These are phyloP conservation scores for Nycticorax nycticorax DNA, from an alignment of 2,113 vertebrate genomes.

Conservation along the genomic window DNA sequence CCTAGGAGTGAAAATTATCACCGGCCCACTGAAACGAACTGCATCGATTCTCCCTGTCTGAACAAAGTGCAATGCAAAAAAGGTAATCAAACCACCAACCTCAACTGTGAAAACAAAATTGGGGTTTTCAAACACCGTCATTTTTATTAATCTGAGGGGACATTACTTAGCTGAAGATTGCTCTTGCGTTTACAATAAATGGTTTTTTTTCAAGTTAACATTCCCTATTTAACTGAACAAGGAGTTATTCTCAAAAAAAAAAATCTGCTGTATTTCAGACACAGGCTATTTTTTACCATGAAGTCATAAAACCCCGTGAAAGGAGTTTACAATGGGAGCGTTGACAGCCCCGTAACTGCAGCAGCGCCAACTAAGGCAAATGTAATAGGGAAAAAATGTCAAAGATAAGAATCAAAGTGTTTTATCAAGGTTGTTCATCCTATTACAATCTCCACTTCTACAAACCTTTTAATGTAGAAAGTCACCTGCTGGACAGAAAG, in stretches of 20 bases:
- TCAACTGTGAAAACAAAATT: conserved; percentile 43
- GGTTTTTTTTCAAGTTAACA: conserved; percentile 1
- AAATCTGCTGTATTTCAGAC: background rate
- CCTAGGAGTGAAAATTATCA: background rate
- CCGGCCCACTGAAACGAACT: background rate
- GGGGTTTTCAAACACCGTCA: conserved; percentile 45
- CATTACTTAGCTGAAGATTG: conserved; percentile 22
- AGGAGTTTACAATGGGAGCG: conserved; percentile 22
- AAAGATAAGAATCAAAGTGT: conserved; percentile 55
- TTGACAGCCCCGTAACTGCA: background rate
- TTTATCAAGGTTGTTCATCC: conserved; percentile 64
- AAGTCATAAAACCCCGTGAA: conserved; percentile 5
- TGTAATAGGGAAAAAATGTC: conserved; percentile 6
- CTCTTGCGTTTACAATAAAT: conserved; percentile 27
- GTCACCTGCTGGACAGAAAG: conserved; percentile 53
- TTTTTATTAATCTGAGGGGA: conserved; percentile 47
- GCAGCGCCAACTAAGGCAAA: background rate
- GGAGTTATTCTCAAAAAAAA: background rate
- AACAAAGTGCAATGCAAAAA: conserved; percentile 32
- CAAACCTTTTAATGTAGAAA: conserved; percentile 48
- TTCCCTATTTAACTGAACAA: background rate
- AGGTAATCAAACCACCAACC: conserved; percentile 36
- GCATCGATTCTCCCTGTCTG: conserved; percentile 27
- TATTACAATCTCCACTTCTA: conserved; percentile 9
- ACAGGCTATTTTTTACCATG: conserved; percentile 40